phyloP scores from a whole-genome alignment of 2,113 vertebrate species.

The Dicaeum eximium region DNA sequence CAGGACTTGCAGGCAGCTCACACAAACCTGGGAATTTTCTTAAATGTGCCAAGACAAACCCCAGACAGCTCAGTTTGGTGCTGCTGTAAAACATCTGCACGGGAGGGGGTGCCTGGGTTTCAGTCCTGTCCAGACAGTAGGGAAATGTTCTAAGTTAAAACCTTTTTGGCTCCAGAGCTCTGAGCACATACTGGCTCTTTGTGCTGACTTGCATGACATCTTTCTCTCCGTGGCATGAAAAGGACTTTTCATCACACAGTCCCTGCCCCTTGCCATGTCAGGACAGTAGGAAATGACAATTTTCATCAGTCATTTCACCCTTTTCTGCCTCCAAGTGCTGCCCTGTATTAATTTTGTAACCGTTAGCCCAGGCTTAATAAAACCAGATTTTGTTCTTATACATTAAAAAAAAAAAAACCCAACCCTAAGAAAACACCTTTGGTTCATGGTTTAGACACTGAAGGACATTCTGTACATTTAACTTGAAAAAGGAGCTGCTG shows the following conservation, averaged over 20 bases:
- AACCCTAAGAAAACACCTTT: background rate
- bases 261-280: background rate
- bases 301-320: background rate
- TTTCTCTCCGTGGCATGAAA: conserved; percentile 24
- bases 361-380: background rate
- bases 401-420: background rate
- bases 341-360: background rate
- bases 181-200: conserved; percentile 25
- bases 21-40: background rate
- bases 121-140: background rate
- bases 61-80: background rate
- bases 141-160: background rate
- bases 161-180: background rate
- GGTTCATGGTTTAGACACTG: background rate
- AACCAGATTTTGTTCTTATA: background rate
- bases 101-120: background rate
- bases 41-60: background rate
- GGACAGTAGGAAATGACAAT: background rate
- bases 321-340: background rate
- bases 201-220: conserved; percentile 14
- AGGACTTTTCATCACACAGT: conserved; percentile 11
- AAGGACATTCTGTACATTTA: background rate
- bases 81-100: background rate
- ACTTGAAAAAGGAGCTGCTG: conserved; percentile 1
- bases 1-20: background rate